Conservation (phyloP, 2,797 vertebrate genomes). For the Decapterus maruadsi region DNA sequence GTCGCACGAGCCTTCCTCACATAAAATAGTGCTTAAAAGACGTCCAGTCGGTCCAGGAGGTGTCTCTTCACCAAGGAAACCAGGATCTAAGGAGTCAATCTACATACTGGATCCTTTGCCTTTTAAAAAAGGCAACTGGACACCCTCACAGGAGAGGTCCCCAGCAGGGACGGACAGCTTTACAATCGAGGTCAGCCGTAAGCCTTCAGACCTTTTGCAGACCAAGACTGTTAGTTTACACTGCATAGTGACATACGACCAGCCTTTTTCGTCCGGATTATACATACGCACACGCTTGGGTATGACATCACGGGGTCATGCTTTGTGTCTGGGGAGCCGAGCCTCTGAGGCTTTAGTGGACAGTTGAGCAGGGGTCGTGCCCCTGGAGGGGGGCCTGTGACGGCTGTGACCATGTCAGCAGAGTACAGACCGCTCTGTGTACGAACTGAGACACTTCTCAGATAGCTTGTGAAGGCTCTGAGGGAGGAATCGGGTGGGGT, state of each 20-base stretch:
- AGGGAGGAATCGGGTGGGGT: constrained; percentile 31
- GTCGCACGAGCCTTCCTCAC: constrained; percentile 12
- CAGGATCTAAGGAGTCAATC: constrained; percentile 20
- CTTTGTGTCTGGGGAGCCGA: constrained; percentile 55
- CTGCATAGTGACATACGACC: constrained; percentile 54
- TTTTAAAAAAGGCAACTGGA: constrained; percentile 56
- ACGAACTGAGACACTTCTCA: constrained; percentile 59
- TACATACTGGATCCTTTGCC: constrained; percentile 21
- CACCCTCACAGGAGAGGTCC: constrained; percentile 36
- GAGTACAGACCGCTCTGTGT: constrained; percentile 73
- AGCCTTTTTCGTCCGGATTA: constrained; percentile 35
- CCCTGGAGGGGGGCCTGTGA: constrained; percentile 62
- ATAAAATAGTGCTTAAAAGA: neutral
- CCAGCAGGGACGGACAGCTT: constrained; percentile 34
- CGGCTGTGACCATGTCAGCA: constrained; percentile 45
- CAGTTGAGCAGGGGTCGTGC: constrained; percentile 54
- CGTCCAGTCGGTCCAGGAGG: neutral
- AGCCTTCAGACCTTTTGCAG: constrained; percentile 51
- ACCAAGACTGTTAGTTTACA: constrained; percentile 62
- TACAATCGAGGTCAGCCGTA: constrained; percentile 60
- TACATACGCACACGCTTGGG: constrained; percentile 30
- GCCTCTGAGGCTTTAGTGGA: constrained; percentile 45
- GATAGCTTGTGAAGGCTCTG: constrained; percentile 51
- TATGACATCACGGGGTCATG: constrained; percentile 68
- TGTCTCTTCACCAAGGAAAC: neutral